Evolutionary conservation across 2,797 vertebrate genomes (phyloP), one percentile per base, ranked within the genome.

Genomic region (Eulemur rubriventer): DNA sequence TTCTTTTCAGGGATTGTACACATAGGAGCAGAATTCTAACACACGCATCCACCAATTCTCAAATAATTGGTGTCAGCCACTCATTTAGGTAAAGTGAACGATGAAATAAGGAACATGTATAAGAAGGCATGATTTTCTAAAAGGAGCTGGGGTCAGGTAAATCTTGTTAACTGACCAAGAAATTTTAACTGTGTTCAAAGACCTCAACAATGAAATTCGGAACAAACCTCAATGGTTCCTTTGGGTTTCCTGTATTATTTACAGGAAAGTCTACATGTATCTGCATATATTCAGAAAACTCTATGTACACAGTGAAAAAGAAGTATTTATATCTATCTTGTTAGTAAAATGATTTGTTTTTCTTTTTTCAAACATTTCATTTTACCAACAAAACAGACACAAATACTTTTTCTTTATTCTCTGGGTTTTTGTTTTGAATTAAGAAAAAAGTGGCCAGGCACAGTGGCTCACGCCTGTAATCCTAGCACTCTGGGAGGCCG

Each of bases 291-390:
- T 35, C 28, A 55, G 35, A 94, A 89, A 87, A 89, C 43, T 28
- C 22, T 73, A 38, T 3, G 38, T 50, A 30, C 28, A 33, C 20
- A 22, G 55, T 48, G 10, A 76, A 48, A 63, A 80, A 35, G 16
- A 16, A 3, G 0, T 73, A 65, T 85, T 61, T 89, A 48, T 69
- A 11, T 24, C 57, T 63, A 55, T 28, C 89, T 33, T 22, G 6
- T 65, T 78, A 59, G 52, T 59, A 61, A 95, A 96, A 79, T 85
- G 18, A 70, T 73, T 73, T 90, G 43, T 73, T 11, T 85, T 95
- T 86, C 43, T 76, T 59, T 59, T 59, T 1, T 24, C 24, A 28
- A 65, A 65, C 33, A 65, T 65, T 65, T n/a, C 33, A 65, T 65
- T 65, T 65, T 65, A 65, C 63, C 33, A 65, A 65, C 7, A 65